These are phyloP conservation scores for Euwallacea fornicatus DNA, from an alignment of 1,140 invertebrate species.

Conservation along the genomic window DNA sequence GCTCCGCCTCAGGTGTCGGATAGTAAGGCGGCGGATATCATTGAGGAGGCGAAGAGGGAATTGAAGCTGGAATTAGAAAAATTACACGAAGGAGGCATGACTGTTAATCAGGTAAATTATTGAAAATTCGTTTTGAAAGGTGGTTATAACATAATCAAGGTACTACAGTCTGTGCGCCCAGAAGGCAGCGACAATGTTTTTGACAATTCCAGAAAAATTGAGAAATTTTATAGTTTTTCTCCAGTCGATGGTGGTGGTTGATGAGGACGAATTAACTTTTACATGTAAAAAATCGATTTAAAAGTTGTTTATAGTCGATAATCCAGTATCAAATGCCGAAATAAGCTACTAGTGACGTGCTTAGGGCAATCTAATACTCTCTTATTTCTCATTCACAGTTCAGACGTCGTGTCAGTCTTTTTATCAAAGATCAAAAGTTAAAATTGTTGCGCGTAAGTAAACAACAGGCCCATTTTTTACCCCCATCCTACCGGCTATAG, in stretches of 20 bases:
- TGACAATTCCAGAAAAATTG: no score
- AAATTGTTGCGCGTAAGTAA: conserved; percentile 33
- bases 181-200: neutral
- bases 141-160: neutral
- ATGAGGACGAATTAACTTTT: no score
- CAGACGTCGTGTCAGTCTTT: conserved; percentile 26
- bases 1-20: neutral
- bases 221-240: no score
- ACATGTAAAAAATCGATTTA: no score
- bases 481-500: neutral
- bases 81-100: conserved; percentile 26
- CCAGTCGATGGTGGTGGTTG: no score
- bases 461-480: neutral
- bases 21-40: conserved; percentile 13
- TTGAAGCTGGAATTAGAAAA: conserved; percentile 32
- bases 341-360: no score
- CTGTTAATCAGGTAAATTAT: conserved; percentile 30
- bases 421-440: conserved; percentile 31
- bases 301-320: no score
- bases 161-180: neutral
- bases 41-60: conserved; percentile 26
- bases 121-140: neutral
- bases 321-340: no score
- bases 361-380: neutral
- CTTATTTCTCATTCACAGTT: conserved; percentile 20